Evolutionary conservation across 2,888 invertebrate genomes (phyloP).

Genomic region (Rotaria socialis): DNA sequence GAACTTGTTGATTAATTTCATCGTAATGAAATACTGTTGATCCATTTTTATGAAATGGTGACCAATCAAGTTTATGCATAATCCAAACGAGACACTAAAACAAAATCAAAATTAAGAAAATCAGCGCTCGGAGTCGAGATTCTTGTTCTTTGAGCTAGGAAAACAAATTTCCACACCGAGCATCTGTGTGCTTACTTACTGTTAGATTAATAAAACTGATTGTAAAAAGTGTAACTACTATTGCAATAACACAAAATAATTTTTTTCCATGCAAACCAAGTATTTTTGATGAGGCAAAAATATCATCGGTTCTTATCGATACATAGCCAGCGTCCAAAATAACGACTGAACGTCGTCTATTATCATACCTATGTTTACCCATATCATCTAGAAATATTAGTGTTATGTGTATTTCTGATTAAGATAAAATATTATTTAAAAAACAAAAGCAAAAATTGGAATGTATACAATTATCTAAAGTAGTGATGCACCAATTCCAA

Average conservation of each 20-base stretch:
- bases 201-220: slow-evolving; percentile 13
- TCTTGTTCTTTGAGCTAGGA: no score
- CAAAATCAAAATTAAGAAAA: no score
- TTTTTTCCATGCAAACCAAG: slow-evolving; percentile 13
- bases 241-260: background rate
- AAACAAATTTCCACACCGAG: no score
- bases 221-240: background rate
- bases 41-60: background rate
- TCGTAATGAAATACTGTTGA: background rate
- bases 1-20: background rate
- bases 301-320: background rate
- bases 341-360: background rate
- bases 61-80: slow-evolving; percentile 19
- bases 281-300: background rate
- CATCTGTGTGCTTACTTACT: background rate
- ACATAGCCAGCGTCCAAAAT: slow-evolving; percentile 24
- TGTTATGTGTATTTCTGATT: no score
- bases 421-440: no score
- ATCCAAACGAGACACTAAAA: background rate
- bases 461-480: background rate
- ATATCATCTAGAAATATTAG: slow-evolving; percentile 2
- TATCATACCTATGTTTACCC: background rate
- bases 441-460: background rate
- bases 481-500: no score
- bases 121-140: no score